Evolutionary conservation across 2,888 invertebrate species (phyloP), one percentile per base, ranked within the genome.

Genomic region (Hyposoter didymator): DNA sequence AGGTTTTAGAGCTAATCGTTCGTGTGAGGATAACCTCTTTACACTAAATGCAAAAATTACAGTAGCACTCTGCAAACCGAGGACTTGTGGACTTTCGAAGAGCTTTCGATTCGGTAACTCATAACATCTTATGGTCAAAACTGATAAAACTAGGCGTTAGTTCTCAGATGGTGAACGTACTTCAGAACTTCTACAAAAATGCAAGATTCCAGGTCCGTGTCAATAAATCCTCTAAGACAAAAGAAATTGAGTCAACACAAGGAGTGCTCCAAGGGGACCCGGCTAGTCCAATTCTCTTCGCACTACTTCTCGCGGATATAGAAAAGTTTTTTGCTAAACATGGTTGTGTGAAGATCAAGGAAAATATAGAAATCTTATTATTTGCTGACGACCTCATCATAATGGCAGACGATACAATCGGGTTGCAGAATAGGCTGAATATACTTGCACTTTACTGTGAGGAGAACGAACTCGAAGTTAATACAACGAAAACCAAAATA

Each of bases 11-110:
- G 28, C 47, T 14, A 70, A 72, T 5, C 59, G 82, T 52, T 75
- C 84, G 0, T 87, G 87, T n/a, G 74, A 79, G 52, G 88, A 89
- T 43, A 87, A 88, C 22, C 39, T 64, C 5, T 64, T 64, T 17
- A 17, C 28, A 17, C 35, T 64, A 6, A 32, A 17, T 10, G 6
- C 62, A 28, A 64, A 64, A 64, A 64, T 64, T 8, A 8, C 62
- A 17, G 17, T 64, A 32, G 32, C 62, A 32, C 32, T 64, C 5
- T 64, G 28, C 6, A 64, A 64, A 32, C 32, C 62, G 10, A 64
- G 14, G 12, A 17, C 35, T 64, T 32, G 32, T 64, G 2, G 62
- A 64, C 17, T 64, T 64, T 64, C 1, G 5, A 12, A 22, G 62
- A 17, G 62, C 62, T 1, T 64, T 64, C 17, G 62, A 64, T 32